These are phyloP conservation scores for Austrofundulus limnaeus DNA, from an alignment of 2,113 vertebrate species.

Conservation along the genomic window DNA sequence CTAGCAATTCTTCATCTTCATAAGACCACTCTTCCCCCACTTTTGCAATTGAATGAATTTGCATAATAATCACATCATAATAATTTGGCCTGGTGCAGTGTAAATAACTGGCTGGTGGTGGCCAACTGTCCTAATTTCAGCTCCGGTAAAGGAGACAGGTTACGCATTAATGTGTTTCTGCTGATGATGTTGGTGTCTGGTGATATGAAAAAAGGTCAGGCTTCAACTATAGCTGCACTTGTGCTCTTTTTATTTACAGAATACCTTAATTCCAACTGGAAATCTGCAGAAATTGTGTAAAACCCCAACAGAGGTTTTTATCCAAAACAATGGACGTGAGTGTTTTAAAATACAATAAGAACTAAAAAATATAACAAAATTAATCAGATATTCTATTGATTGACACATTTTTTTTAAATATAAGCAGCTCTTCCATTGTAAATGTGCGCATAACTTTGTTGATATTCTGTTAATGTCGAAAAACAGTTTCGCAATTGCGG, in stretches of 20 bases:
- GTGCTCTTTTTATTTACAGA: background rate
- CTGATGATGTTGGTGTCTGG: constrained; percentile 21
- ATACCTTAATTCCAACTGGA: background rate
- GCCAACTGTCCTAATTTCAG: constrained; percentile 70
- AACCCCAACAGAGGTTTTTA: too few relatives aligned
- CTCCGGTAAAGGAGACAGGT: constrained; percentile 57
- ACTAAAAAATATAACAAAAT: too few relatives aligned
- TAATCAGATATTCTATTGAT: too few relatives aligned
- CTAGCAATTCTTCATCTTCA: constrained; percentile 77
- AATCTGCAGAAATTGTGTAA: too few relatives aligned
- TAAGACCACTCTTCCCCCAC: constrained; percentile 60
- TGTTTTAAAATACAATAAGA: too few relatives aligned
- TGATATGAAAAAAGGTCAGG: constrained; percentile 26
- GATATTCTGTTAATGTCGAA: too few relatives aligned
- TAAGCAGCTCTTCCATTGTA: too few relatives aligned
- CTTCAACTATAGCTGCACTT: constrained; percentile 24
- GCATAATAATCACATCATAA: constrained; percentile 75
- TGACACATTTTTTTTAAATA: too few relatives aligned
- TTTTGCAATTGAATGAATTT: constrained; percentile 77
- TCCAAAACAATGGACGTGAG: background rate
- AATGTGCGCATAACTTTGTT: too few relatives aligned
- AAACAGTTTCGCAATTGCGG: too few relatives aligned
- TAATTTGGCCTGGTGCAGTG: constrained; percentile 51
- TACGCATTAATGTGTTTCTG: constrained; percentile 46
- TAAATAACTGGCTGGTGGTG: constrained; percentile 66